Conservation (phyloP, 1,140 invertebrate genomes). For the Psilanteris sp. region DNA sequence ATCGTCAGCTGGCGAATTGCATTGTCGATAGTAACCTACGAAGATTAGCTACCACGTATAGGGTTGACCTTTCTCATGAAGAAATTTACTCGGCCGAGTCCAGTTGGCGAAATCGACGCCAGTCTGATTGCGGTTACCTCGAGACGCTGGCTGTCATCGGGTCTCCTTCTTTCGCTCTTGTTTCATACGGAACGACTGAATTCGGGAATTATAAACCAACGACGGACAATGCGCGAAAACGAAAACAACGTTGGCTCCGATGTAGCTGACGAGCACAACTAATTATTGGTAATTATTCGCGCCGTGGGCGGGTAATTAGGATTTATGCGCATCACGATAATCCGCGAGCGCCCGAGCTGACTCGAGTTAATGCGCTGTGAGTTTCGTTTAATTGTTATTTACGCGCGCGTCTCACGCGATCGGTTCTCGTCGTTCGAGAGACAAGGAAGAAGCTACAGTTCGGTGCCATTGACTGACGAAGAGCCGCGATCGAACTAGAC, state of each 20-base stretch:
- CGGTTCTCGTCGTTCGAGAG: constrained; percentile 14
- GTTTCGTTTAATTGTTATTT: constrained; percentile 76
- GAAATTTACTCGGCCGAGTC: neutral
- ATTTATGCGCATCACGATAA: constrained; percentile 74
- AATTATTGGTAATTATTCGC: constrained; percentile 74
- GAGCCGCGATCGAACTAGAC: constrained; percentile 25
- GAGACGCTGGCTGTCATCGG: neutral
- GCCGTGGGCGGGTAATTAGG: constrained; percentile 71
- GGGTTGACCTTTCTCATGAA: constrained; percentile 12
- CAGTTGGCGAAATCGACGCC: constrained; percentile 9
- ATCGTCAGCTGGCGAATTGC: constrained; percentile 59
- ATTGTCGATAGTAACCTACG: constrained; percentile 12
- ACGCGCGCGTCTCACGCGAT: constrained; percentile 73
- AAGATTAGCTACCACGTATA: constrained; percentile 31
- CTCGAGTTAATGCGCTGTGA: constrained; percentile 62
- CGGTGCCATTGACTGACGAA: constrained; percentile 4
- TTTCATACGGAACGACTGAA: constrained; percentile 11
- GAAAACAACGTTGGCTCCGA: constrained; percentile 2
- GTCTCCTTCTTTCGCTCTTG: neutral
- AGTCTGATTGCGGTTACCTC: constrained; percentile 2
- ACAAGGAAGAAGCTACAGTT: constrained; percentile 10
- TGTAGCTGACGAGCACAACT: constrained; percentile 52
- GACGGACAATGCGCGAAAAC: constrained; percentile 5
- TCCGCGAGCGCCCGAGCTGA: constrained; percentile 55
- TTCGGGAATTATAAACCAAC: constrained; percentile 5